Percentiles rank a stretch among this genome's conserved stretches.
These are phyloP conservation scores for Scolopax rusticola DNA, from an alignment of 2,797 vertebrate species.

Conservation along the genomic window DNA sequence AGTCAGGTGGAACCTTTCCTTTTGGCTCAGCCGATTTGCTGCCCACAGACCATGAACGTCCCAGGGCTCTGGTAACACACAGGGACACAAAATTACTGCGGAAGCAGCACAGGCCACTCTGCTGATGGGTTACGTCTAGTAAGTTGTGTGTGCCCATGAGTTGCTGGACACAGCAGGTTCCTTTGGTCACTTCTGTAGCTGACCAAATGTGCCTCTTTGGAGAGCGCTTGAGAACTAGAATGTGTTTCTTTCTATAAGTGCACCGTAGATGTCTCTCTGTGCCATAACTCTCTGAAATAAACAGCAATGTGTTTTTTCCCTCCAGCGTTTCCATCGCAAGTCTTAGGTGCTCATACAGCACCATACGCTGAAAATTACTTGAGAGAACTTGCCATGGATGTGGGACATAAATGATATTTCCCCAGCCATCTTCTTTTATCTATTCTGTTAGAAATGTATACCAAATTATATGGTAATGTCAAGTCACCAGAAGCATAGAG, in stretches of 20 bases:
- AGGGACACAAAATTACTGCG: slow-evolving; percentile 19
- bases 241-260: neutral
- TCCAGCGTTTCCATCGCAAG: neutral
- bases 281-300: slow-evolving; percentile 8
- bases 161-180: neutral
- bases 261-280: neutral
- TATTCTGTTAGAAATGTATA: slow-evolving; percentile 34
- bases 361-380: neutral
- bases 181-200: neutral
- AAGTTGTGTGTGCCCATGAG: neutral
- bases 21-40: slow-evolving; percentile 70
- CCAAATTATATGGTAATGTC: slow-evolving; percentile 41
- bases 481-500: slow-evolving; percentile 64
- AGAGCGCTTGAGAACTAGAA: neutral
- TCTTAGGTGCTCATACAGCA: neutral
- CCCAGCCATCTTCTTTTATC: slow-evolving; percentile 14
- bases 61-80: slow-evolving; percentile 35
- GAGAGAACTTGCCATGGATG: neutral
- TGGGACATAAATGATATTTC: neutral
- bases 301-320: neutral
- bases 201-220: neutral
- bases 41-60: slow-evolving; percentile 69
- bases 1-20: slow-evolving; percentile 69
- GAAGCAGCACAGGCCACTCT: neutral
- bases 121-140: neutral